These are phyloP conservation scores for Patella ulyssiponensis DNA, from an alignment of 2,888 invertebrate genomes.

Conservation along the genomic window DNA sequence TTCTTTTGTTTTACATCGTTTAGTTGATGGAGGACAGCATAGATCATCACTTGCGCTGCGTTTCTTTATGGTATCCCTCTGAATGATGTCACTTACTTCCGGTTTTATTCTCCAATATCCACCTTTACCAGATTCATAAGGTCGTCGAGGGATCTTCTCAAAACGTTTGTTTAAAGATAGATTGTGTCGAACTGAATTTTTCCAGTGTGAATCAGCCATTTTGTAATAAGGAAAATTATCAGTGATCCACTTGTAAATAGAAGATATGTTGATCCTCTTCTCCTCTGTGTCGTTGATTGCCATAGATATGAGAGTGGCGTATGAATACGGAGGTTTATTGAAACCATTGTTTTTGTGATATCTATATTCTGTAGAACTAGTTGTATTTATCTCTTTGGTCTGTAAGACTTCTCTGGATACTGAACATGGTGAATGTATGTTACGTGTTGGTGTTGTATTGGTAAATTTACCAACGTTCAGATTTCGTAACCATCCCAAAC, in stretches of 20 bases:
- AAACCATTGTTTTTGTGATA: too few relatives aligned
- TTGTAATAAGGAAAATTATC: not conserved
- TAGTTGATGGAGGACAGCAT: too few relatives aligned
- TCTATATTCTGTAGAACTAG: too few relatives aligned
- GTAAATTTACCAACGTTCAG: too few relatives aligned
- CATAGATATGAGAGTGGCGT: not conserved
- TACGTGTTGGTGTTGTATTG: too few relatives aligned
- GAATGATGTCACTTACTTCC: not conserved
- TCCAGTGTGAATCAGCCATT: not conserved
- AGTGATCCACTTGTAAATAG: conserved; percentile 6
- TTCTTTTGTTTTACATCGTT: too few relatives aligned
- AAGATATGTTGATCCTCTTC: not conserved
- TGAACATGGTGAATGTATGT: too few relatives aligned
- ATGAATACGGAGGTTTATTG: not conserved
- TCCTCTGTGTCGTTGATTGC: not conserved
- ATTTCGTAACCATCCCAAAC: too few relatives aligned
- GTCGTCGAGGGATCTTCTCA: not conserved
- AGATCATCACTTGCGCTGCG: too few relatives aligned
- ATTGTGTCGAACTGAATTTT: conserved; percentile 2
- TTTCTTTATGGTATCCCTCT: too few relatives aligned
- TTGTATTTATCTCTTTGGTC: too few relatives aligned
- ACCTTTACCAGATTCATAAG: not conserved
- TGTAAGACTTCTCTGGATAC: too few relatives aligned
- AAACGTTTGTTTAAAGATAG: not conserved
- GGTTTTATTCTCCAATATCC: conserved; percentile 10